Evolutionary conservation across 2,113 vertebrate species (phyloP), one percentile per base, ranked within the genome.

Genomic region (Chamaetylas fuelleborni): DNA sequence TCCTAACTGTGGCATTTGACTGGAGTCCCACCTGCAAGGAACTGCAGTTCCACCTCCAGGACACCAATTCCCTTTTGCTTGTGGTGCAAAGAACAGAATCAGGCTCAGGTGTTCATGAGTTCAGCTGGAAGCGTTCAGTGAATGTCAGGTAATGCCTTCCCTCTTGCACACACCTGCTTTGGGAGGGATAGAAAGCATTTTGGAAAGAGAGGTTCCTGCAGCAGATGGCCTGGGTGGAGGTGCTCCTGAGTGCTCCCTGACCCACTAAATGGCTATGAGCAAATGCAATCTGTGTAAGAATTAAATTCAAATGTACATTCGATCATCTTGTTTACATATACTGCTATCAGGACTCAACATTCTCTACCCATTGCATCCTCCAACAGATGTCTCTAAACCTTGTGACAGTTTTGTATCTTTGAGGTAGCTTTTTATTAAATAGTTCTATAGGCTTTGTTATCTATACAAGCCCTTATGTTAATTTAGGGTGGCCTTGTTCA

Each of bases 401-500:
- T 64, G 7, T 61, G 45, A 22, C 24, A 14, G 19, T 56, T 62
- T 9, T 56, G 6, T 43, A 11, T 56, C 19, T 72, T 86, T 77
- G 45, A 60, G 28, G 17, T 48, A n/a, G 9, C 2, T 86, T 65
- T 70, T 17, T 11, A 48, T 53, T 43, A 73, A 22, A 17, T n/a
- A 65, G 11, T 24, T 31, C 28, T 43, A n/a, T 8, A 73, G 28
- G 23, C 4, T 69, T 60, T 12, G 0, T 60, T 54, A 34, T n/a
- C 17, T 56, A 2, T 25, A 29, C 7, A 54, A 64, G 38, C 5
- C 5, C 1, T 0, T 13, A 6, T 5, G 3, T 43, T 72, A 34
- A 11, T 31, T 71, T 14, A 47, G 11, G 8, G 11, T 34, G 18
- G 8, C 14, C 15, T 76, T 0, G 0, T 33, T 60, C 24, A n/a